Base-by-base conservation (phyloP, 2,888 invertebrate genomes). In the Ornithoptera alexandrae region DNA sequence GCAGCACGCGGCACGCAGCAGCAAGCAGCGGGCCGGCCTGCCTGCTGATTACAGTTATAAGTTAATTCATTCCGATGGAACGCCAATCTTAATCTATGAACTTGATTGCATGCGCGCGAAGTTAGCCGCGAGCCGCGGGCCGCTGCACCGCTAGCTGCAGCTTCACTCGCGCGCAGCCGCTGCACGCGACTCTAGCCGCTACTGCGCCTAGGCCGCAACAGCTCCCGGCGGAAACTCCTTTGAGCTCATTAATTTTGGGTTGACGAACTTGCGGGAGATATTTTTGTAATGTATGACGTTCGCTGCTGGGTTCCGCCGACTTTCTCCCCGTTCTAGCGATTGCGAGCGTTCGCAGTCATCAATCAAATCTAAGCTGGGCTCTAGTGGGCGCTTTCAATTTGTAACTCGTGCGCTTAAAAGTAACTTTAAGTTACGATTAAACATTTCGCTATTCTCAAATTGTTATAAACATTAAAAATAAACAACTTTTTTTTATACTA, bases 31-130 rank as follows among this genome's bases (percentile, higher is more conserved):
- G 79, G 62, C 7, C n/a, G 63, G 69, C 67, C 73, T 30, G 30
- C 30, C 30, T 30, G 30, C 30, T 75, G 75, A 75, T 77, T 76
- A 76, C 74, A 73, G 75, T 76, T 76, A 75, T 74, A 71, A 71
- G 68, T 74, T 70, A 80, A 80, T 79, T 78, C 78, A 77, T 78
- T 75, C 75, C 77, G 83, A 81, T 81, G 80, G 84, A 82, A 86
- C 81, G 89, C 86, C 89, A 89, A 87, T 91, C 88, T 84, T 89
- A 90, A 90, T 92, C 91, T 91, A 89, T 92, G 92, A 92, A 91
- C 91, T 92, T 91, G 91, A 89, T 90, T 89, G 86, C 78, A 85
- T 75, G 79, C 77, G 68, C 67, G 77, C 79, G 92, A 92, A 90
- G 87, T 84, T 83, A 72, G 81, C 75, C 36, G 75, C 85, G 76